Conservation (phyloP, 2,888 invertebrate species). For the Microdon myrmicae region DNA sequence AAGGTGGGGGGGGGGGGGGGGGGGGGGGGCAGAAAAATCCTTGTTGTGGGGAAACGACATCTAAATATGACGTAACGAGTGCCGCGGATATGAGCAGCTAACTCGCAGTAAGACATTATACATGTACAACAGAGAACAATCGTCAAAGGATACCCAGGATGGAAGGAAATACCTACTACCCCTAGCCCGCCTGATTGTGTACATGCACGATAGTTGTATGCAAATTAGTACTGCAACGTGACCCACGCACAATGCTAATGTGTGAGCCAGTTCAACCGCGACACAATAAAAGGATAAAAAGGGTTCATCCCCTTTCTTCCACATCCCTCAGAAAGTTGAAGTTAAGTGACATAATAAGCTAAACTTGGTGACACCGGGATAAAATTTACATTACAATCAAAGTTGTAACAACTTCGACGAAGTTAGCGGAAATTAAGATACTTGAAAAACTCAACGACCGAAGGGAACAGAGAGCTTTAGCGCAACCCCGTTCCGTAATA, state of each 20-base stretch:
- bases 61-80: constrained; percentile 48
- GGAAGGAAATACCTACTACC: constrained; percentile 5
- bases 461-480: constrained; percentile 33
- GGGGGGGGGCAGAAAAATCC: no score
- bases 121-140: constrained; percentile 1
- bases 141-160: constrained; percentile 15
- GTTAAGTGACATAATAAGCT: constrained; percentile 43
- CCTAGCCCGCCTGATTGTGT: constrained; percentile 11
- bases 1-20: no score
- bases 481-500: constrained; percentile 36
- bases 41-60: constrained; percentile 23
- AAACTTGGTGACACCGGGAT: constrained; percentile 19
- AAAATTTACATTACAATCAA: constrained; percentile 48
- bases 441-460: constrained; percentile 32
- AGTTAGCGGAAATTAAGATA: constrained; percentile 46
- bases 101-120: constrained; percentile 6
- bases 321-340: no score
- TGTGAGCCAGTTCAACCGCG: constrained; percentile 43
- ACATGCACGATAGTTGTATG: constrained; percentile 45
- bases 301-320: constrained; percentile 1
- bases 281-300: constrained; percentile 22
- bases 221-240: constrained; percentile 47
- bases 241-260: constrained; percentile 52
- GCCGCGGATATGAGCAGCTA: constrained; percentile 22
- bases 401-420: constrained; percentile 8